Base-by-base conservation (phyloP, 2,888 invertebrate species). In the Sisyra terminalis region DNA sequence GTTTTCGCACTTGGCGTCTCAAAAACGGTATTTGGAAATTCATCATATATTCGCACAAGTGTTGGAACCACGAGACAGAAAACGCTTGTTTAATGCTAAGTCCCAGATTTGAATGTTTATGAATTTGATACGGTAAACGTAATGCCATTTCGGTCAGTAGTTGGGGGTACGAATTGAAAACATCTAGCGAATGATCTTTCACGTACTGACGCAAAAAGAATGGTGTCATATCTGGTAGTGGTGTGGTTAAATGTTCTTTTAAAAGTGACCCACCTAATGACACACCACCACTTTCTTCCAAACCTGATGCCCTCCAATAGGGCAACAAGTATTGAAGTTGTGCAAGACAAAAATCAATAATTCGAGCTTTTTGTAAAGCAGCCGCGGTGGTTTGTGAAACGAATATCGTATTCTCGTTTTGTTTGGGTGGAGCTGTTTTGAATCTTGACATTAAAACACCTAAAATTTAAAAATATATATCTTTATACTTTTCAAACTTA, bases 121-220 rank as follows among this genome's bases (percentile, higher is more conserved):
- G 79, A 17, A 93, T 86, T 69, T 94, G 93, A 57, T 94, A 94
- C 0, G 96, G 94, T 44, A 97, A 67, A 14, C 94, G 73, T 8
- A 96, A 69, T 0, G 89, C 86, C 75, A 96, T 88, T 67, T 97
- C 96, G 42, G 96, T 93, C 16, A 97, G 66, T n/a, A 96, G 69
- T 49, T 89, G 87, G 8, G 89, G 87, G 60, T 93, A 94, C 47
- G 87, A 85, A 57, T 92, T 87, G 58, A 97, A 93, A 29, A 96
- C 84, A 57, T 96, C 94, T 40, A 80, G 75, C 1, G 86, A 82
- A 59, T 92, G 89, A 41, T 84, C 73, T 62, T 90, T 92, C 30
- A 94, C 84, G 55, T 93, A 93, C 57, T 89, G 90, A 49, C 83
- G 77, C 42, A 86, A 71, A 66, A 96, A 96, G 65, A 97, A 88